Evolutionary conservation across 2,797 vertebrate genomes (phyloP), one percentile per base, ranked within the genome.

Genomic region (Hozukius guyotensis): DNA sequence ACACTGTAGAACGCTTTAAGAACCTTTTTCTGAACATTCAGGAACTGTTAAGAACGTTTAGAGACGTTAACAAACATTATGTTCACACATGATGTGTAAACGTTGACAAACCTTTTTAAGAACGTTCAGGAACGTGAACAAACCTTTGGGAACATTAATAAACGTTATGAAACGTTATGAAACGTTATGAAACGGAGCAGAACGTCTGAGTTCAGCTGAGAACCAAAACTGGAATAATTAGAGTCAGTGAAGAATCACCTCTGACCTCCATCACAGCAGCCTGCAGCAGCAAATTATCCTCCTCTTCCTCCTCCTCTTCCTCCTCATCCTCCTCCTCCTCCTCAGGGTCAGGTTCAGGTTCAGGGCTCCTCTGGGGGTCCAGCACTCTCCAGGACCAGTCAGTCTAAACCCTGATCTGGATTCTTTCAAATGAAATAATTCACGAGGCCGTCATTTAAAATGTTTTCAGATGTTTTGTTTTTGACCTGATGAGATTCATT

Each of bases 201-300:
- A 9, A 29, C 14, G 14, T 16, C 31, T 29, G 31, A 4, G 11
- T 32, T 18, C 9, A 71, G 56, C 18, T 71, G 32, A 71, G 53
- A 18, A 38, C 5, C 36, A 38, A 38, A 38, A 38, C 36, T 38
- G 14, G 31, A 55, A 38, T 42, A 53, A 53, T 36, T 36, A 32
- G 13, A 46, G 6, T n/a, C 12, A 27, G n/a, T 25, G 55, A 25
- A 25, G 55, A 56, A 65, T 65, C 1, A 93, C 89, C 89, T 71
- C 36, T 82, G 87, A 91, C 85, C 88, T 80, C 86, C 74, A 74
- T 73, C 63, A 56, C 49, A 71, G 61, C 38, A 52, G 74, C 36
- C 65, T 69, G 34, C 59, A 57, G 61, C 64, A 67, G 67, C n/a
- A 53, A n/a, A 53, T 49, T 49, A 49, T 24, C 53, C 13, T 18